Percentiles rank a stretch among this genome's conserved stretches.
Conservation (phyloP, 2,797 vertebrate genomes). For the Clarias laeviceps region DNA sequence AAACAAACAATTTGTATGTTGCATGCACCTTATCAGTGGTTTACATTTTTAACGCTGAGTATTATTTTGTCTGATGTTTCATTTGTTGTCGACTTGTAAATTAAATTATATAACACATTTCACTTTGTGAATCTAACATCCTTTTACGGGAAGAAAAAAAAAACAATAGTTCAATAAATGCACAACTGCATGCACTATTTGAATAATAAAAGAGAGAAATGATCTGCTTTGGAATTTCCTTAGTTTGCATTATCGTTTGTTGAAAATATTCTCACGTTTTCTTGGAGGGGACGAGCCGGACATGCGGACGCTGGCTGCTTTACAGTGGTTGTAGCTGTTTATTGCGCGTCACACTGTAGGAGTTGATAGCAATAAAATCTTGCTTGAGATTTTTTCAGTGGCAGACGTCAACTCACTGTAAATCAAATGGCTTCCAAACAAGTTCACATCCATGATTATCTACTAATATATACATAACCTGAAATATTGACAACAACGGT, state of each 20-base stretch:
- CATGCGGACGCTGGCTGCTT: neutral
- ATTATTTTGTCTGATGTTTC: constrained; percentile 89
- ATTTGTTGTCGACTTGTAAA: constrained; percentile 89
- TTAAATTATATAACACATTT: constrained; percentile 72
- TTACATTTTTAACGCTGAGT: constrained; percentile 81
- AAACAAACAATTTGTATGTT: constrained; percentile 73
- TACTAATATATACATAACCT: neutral
- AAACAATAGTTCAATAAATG: constrained; percentile 19
- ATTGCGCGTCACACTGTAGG: neutral
- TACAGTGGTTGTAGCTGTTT: neutral
- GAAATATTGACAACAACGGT: neutral
- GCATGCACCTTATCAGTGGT: constrained; percentile 91
- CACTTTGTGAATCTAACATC: constrained; percentile 60
- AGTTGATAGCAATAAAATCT: constrained; percentile 1
- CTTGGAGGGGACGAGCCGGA: neutral
- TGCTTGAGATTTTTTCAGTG: neutral
- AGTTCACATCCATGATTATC: neutral
- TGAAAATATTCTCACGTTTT: neutral
- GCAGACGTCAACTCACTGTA: neutral
- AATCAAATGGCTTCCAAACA: constrained; percentile 2
- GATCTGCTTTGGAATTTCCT: constrained; percentile 30
- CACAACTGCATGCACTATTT: constrained; percentile 57
- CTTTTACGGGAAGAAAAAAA: constrained; percentile 40
- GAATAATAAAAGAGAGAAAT: constrained; percentile 49
- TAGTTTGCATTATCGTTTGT: neutral